These are phyloP conservation scores for Heliopora coerulea DNA, from an alignment of 92 coral and sea anemone species.

Conservation along the genomic window DNA sequence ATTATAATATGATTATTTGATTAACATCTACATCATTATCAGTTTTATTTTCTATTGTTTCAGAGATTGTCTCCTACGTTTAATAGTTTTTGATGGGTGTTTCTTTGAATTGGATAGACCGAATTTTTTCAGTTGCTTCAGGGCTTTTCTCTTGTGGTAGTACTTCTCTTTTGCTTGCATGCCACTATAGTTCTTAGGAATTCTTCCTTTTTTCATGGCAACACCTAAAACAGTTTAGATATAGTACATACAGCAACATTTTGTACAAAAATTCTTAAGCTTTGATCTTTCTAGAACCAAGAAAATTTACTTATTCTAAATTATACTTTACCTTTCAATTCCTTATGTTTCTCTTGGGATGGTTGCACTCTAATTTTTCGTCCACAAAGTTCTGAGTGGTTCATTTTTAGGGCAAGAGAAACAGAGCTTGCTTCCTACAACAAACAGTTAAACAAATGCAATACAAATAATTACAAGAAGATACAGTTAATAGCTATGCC, in stretches of 20 bases:
- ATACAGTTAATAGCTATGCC: no score
- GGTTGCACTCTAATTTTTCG: constrained; percentile 81
- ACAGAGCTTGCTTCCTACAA: constrained; percentile 76
- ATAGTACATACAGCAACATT: neutral
- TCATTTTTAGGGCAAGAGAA: constrained; percentile 78
- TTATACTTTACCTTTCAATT: constrained; percentile 22
- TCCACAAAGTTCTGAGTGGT: constrained; percentile 62
- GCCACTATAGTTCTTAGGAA: constrained; percentile 68
- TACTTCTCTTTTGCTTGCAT: constrained; percentile 65
- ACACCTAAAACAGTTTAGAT: constrained; percentile 44
- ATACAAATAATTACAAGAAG: no score
- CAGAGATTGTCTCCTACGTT: no score
- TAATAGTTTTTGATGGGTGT: constrained; percentile 40
- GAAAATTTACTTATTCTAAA: no score
- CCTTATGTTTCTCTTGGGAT: constrained; percentile 73
- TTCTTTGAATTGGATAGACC: constrained; percentile 29
- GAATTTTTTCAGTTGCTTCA: constrained; percentile 47
- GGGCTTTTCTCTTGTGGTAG: constrained; percentile 44
- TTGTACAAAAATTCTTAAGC: no score
- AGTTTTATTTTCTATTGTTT: no score
- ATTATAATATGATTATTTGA: no score
- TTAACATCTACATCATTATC: no score
- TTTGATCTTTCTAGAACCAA: no score
- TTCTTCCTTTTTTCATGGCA: constrained; percentile 44
- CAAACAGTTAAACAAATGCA: no score